A percentile compares a stretch with the other conserved stretches of the same genome.
Conservation (phyloP, 2,113 vertebrate genomes). For the Callocephalon fimbriatum region DNA sequence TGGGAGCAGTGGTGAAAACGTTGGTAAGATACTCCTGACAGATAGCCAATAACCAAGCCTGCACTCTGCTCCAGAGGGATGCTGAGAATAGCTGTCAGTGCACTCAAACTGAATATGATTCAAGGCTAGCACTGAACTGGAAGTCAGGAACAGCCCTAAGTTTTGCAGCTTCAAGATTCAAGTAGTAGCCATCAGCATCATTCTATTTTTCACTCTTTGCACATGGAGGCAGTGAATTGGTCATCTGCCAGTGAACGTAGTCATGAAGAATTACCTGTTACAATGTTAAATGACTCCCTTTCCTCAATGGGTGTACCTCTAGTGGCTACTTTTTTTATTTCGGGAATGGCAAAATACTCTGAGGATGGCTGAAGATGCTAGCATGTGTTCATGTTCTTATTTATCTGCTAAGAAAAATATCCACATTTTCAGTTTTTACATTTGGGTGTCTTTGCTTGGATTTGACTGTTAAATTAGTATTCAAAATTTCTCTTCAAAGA, state of each 20-base stretch:
- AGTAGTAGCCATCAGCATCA: too few species aligned
- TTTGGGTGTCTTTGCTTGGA: background rate
- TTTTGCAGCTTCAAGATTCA: background rate
- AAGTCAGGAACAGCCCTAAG: background rate
- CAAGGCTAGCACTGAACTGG: background rate
- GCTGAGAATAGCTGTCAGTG: background rate
- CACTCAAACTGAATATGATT: background rate
- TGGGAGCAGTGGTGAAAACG: background rate
- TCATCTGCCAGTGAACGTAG: background rate
- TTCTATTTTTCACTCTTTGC: background rate
- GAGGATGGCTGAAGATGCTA: background rate
- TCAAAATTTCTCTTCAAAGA: background rate
- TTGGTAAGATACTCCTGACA: background rate
- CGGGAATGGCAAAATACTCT: background rate
- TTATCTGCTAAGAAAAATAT: background rate
- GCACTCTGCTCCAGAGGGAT: background rate
- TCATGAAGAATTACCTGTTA: background rate
- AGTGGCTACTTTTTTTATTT: background rate
- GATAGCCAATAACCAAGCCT: background rate
- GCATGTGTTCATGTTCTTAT: background rate
- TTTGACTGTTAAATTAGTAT: background rate
- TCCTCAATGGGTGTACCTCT: background rate
- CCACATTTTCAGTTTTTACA: background rate
- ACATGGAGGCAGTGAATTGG: fast-evolving
- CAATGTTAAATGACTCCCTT: background rate